Conservation (phyloP, 1,140 invertebrate genomes). For the Heliconius congener region DNA sequence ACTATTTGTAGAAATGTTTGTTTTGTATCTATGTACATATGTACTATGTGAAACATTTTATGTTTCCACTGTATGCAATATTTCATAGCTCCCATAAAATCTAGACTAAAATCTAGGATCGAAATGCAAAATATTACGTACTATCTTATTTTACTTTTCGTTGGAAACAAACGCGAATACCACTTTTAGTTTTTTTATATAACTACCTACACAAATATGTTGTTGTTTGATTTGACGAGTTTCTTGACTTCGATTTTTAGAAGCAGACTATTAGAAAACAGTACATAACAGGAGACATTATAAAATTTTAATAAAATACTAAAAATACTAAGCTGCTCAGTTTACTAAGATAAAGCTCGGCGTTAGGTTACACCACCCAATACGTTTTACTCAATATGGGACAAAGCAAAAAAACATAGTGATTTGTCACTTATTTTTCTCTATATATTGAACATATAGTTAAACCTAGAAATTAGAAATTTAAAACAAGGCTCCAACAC, state of each 20-base stretch:
- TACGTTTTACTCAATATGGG: too few species aligned
- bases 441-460: too few species aligned
- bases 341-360: too few species aligned
- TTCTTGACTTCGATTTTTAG: neutral
- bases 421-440: too few species aligned
- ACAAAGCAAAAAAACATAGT: too few species aligned
- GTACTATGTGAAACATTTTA: neutral
- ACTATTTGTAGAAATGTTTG: conserved; percentile 12
- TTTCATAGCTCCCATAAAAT: conserved; percentile 8
- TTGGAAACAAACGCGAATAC: neutral
- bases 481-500: neutral
- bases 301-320: too few species aligned
- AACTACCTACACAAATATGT: neutral
- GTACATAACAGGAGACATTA: too few species aligned
- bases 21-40: conserved; percentile 2
- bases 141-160: neutral
- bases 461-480: neutral
- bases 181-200: neutral
- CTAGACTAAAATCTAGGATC: conserved; percentile 11
- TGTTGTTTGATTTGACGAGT: neutral
- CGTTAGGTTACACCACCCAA: too few species aligned
- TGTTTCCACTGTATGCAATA: conserved; percentile 5
- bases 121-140: conserved; percentile 4
- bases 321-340: neutral
- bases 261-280: neutral